Evolutionary conservation across 2,888 invertebrate species (phyloP).

Genomic region (Pimpla rufipes): DNA sequence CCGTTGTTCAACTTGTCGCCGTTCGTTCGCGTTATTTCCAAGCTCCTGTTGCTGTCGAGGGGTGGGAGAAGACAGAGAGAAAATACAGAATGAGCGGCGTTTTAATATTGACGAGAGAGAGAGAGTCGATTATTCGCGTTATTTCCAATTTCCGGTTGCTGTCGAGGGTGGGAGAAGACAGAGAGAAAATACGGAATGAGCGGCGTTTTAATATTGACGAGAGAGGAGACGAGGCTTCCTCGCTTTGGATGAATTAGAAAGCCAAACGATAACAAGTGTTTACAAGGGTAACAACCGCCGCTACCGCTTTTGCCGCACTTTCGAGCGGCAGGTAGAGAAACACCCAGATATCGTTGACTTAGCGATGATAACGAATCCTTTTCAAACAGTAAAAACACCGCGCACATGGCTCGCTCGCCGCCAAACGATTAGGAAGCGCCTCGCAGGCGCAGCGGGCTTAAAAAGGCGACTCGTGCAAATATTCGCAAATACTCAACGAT

Average conservation of each 20-base stretch:
- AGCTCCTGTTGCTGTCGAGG: slow-evolving; percentile 81
- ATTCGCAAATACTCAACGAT: background rate
- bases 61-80: background rate
- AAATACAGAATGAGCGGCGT: background rate
- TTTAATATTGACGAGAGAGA: slow-evolving; percentile 13
- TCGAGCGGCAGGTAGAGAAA: slow-evolving; percentile 58
- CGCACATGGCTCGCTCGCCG: background rate
- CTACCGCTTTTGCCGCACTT: slow-evolving; percentile 51
- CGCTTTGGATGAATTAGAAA: slow-evolving; percentile 29
- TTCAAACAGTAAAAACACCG: slow-evolving; percentile 40
- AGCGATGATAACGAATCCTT: slow-evolving; percentile 53
- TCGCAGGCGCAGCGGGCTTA: too few relatives aligned
- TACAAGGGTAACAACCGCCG: slow-evolving; percentile 54
- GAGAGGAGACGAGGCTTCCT: slow-evolving; percentile 8
- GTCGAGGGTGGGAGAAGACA: slow-evolving; percentile 23
- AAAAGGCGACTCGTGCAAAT: too few relatives aligned
- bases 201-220: slow-evolving; percentile 12
- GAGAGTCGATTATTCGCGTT: slow-evolving; percentile 82
- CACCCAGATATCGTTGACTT: slow-evolving; percentile 49
- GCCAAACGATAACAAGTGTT: slow-evolving; percentile 58
- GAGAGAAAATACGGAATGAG: background rate
- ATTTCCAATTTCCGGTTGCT: slow-evolving; percentile 84
- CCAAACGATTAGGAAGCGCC: too few relatives aligned
- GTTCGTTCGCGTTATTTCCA: slow-evolving; percentile 84
- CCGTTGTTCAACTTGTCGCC: slow-evolving; percentile 83